Conservation (phyloP, 1,140 invertebrate species). For the Pseudomyrmex cubaensis region DNA sequence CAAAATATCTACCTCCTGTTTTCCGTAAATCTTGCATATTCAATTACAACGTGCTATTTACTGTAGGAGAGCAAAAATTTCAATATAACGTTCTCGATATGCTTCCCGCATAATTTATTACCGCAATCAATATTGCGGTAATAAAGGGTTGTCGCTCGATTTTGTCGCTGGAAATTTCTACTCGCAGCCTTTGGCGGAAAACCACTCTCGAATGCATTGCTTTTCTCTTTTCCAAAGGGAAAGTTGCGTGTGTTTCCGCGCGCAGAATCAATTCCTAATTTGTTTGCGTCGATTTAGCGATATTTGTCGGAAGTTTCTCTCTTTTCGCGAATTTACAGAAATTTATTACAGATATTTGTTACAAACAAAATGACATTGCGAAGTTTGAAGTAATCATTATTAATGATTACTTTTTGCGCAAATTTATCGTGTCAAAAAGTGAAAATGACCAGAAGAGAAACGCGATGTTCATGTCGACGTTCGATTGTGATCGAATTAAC, state of each 20-base stretch:
- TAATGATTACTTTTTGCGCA: background rate
- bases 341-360: no score
- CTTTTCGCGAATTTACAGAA: no score
- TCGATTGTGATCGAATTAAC: background rate
- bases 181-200: background rate
- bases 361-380: no score
- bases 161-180: background rate
- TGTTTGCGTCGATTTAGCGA: background rate
- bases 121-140: background rate
- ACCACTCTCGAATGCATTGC: background rate
- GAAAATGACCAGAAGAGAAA: slow-evolving; percentile 12
- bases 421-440: background rate
- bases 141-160: background rate
- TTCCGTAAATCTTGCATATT: background rate
- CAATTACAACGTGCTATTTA: background rate
- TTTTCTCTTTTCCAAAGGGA: background rate
- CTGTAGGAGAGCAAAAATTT: background rate
- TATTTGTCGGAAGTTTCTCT: no score
- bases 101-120: background rate
- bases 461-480: background rate
- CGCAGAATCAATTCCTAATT: background rate
- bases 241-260: background rate
- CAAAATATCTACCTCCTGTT: no score
- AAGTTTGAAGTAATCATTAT: no score
- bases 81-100: background rate